Evolutionary conservation across 2,888 invertebrate genomes (phyloP).

Genomic region (Pantelozetes paolii): DNA sequence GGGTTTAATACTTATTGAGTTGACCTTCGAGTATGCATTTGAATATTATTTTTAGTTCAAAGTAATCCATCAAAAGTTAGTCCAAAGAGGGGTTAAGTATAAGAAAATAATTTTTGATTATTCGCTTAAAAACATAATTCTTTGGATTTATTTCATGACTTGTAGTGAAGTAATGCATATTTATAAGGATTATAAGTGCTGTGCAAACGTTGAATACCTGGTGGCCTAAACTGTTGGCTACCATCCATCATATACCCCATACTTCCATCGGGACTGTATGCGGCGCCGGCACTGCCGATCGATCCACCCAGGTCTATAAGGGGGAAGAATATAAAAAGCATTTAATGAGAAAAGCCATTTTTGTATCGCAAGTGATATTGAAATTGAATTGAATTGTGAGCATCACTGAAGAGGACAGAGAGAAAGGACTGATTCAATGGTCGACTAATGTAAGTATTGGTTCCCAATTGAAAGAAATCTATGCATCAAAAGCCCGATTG

Average conservation of each 20-base stretch:
- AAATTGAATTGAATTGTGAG: constrained; percentile 37
- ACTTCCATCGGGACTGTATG: constrained; percentile 94
- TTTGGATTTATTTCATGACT: constrained; percentile 2
- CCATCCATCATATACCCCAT: constrained; percentile 91
- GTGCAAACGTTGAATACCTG: too few relatives aligned
- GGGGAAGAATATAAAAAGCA: constrained; percentile 35
- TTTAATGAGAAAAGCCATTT: constrained; percentile 41
- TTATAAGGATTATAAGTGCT: constrained; percentile 18
- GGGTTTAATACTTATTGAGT: background rate
- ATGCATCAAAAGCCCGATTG: constrained; percentile 7
- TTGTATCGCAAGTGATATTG: constrained; percentile 21
- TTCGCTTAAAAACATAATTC: constrained; percentile 2
- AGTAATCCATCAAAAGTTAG: background rate
- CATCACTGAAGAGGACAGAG: constrained; percentile 42
- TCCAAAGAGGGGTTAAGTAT: background rate
- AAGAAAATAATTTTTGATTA: background rate
- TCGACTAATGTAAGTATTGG: constrained; percentile 13
- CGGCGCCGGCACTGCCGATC: constrained; percentile 52
- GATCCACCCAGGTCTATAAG: constrained; percentile 46
- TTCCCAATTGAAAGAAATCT: background rate
- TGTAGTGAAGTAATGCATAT: constrained; percentile 8
- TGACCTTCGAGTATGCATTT: background rate
- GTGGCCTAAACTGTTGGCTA: constrained; percentile 86
- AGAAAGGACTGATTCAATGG: constrained; percentile 15
- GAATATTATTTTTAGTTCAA: constrained; percentile 2